phyloP scores from a whole-genome alignment of 35 echinoderm and acorn worm species.

The Lytechinus pictus region DNA sequence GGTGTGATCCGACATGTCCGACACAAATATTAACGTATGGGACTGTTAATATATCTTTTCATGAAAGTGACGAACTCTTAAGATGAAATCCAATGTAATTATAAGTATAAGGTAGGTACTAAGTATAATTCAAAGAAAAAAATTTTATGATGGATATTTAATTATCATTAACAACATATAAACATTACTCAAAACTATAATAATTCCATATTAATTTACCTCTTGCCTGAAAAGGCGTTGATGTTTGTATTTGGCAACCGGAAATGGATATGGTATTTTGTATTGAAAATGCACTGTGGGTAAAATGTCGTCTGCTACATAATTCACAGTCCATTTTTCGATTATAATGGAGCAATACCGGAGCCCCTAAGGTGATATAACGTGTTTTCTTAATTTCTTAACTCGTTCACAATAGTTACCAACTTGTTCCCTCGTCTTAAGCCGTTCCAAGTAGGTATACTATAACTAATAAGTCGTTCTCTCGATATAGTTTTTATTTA shows the following conservation, averaged over 20 bases:
- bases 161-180: background rate
- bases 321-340: too few species aligned
- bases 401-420: too few species aligned
- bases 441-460: too few species aligned
- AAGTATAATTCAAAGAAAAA: background rate
- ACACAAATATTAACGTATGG: background rate
- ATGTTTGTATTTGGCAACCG: slow-evolving; percentile 41
- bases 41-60: background rate
- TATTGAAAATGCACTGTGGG: background rate
- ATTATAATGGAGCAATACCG: too few species aligned
- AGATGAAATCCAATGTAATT: background rate
- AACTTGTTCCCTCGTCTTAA: too few species aligned
- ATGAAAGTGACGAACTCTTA: background rate
- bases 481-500: too few species aligned
- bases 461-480: too few species aligned
- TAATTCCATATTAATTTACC: background rate
- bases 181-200: background rate
- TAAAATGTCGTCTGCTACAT: slow-evolving; percentile 28
- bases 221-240: background rate
- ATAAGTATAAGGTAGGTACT: background rate
- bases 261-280: background rate
- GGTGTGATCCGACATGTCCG: background rate
- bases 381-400: too few species aligned
- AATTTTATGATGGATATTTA: background rate
- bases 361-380: too few species aligned